Base-by-base conservation (phyloP, 2,797 vertebrate species). In the Potorous gilbertii region DNA sequence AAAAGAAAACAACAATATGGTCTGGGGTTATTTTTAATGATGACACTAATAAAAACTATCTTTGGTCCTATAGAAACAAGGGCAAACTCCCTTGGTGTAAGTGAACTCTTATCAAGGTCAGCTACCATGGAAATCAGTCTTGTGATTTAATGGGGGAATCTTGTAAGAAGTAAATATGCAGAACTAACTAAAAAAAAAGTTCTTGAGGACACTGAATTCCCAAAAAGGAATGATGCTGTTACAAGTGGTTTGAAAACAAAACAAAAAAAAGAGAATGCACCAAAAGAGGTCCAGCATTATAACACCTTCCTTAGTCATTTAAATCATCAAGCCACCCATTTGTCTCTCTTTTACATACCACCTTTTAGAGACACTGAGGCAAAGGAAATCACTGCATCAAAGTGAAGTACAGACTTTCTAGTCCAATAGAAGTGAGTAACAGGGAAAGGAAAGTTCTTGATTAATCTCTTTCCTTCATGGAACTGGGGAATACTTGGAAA, bases 1-100 rank as follows among this genome's bases (percentile, higher is more conserved):
- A 97, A 40, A 95, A 92, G 89, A 56, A 97, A 95, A 57, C 93
- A 96, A 8, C 40, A 95, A 14, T 94, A 94, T 62, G 40, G 40
- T 54, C 59, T 91, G 55, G 91, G 91, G 34, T 34, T 96, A 28
- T 90, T 96, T 94, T 94, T 95, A 95, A 93, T 55, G 31, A 59
- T 90, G n/a, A 94, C 55, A 92, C 74, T 90, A 90, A 59, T 59
- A 93, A 91, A 55, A 92, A 93, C 40, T 93, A 93, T 81, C 94
- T 92, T 56, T 95, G 28, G 94, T 1, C 56, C 56, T 91, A 56
- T 55, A 92, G 91, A 96, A 97, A 96, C 54, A 89, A 92, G 27
- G 66, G 91, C 40, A 57, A 97, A 92, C 4, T 87, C 24, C 21
- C 66, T 46, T 46, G 40, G 40, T 46, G 3, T 50, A 94, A 96